A percentile compares a stretch with the other conserved stretches of the same genome.
These are phyloP conservation scores for Helicoverpa armigera DNA, from an alignment of 1,140 invertebrate species.

Conservation along the genomic window DNA sequence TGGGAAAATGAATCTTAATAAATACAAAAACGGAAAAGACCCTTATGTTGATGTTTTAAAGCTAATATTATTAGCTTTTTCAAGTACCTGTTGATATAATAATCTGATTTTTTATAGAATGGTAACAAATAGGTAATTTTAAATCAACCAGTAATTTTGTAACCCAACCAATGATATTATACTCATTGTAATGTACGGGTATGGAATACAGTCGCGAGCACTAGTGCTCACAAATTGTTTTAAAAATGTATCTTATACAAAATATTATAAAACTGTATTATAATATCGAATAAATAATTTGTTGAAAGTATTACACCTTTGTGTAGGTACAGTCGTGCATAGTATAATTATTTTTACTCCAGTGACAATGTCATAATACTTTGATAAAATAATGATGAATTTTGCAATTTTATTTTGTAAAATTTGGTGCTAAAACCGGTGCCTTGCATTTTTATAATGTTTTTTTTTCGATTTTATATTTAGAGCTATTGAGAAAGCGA, in stretches of 20 bases:
- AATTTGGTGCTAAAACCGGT: conserved; percentile 60
- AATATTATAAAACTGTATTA: conserved; percentile 5
- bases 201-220: conserved; percentile 23
- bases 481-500: conserved; percentile 57
- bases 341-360: conserved; percentile 8
- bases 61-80: too few species aligned
- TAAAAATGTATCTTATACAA: conserved; percentile 21
- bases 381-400: neutral
- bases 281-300: neutral
- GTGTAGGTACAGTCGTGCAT: conserved; percentile 27
- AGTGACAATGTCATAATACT: neutral
- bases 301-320: neutral
- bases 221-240: conserved; percentile 21
- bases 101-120: too few species aligned
- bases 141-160: neutral
- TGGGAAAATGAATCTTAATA: neutral
- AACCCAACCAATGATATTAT: conserved; percentile 5
- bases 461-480: conserved; percentile 52
- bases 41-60: too few species aligned
- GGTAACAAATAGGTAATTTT: neutral
- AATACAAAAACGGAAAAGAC: neutral
- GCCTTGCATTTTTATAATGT: conserved; percentile 62
- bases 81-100: too few species aligned
- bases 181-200: conserved; percentile 33
- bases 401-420: conserved; percentile 15